Evolutionary conservation across 2,113 vertebrate genomes (phyloP).

Genomic region (Grammomys dolichurus): DNA sequence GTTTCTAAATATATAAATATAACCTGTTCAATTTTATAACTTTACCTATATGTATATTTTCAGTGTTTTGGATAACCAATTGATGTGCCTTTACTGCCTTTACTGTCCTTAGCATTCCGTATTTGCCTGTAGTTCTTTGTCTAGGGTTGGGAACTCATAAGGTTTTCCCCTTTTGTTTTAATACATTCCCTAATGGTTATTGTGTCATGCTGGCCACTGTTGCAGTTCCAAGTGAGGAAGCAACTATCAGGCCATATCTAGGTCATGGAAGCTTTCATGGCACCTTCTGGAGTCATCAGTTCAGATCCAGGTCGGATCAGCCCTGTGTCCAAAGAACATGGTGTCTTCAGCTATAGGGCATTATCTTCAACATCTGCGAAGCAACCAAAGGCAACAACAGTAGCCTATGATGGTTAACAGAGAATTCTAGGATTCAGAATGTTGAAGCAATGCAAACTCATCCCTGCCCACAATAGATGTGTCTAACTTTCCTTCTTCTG

Average conservation of each 20-base stretch:
- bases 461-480: neutral
- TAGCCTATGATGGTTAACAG: neutral
- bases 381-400: neutral
- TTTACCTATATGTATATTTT: neutral
- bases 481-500: neutral
- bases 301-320: neutral
- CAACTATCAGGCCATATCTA: neutral
- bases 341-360: neutral
- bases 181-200: neutral
- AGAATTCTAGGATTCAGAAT: slow-evolving; percentile 1
- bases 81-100: neutral
- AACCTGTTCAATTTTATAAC: neutral
- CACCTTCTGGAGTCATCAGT: neutral
- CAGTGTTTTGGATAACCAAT: neutral
- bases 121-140: neutral
- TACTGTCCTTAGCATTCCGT: neutral
- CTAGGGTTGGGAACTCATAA: neutral
- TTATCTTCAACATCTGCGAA: neutral
- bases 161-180: neutral
- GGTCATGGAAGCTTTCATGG: neutral
- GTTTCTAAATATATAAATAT: neutral
- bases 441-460: neutral
- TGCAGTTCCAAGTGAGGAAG: neutral
- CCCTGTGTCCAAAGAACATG: neutral
- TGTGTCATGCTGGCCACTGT: neutral